These are phyloP conservation scores for Diabrotica undecimpunctata DNA, from an alignment of 1,140 invertebrate genomes.

Conservation along the genomic window DNA sequence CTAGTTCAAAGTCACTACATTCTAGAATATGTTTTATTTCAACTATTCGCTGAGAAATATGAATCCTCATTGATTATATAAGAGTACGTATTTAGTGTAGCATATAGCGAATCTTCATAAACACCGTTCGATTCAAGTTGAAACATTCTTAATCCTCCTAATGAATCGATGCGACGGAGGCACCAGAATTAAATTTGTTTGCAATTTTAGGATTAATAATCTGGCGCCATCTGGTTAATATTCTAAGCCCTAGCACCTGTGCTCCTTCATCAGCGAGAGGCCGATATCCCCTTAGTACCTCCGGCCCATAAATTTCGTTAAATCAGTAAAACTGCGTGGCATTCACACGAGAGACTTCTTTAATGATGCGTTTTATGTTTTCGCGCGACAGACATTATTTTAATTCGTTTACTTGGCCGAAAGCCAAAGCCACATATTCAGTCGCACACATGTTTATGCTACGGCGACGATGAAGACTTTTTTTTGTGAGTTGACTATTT, in stretches of 20 bases:
- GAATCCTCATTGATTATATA: too few species aligned
- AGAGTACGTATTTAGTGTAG: too few species aligned
- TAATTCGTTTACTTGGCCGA: conserved; percentile 45
- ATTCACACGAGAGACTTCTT: conserved; percentile 45
- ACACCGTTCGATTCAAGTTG: too few species aligned
- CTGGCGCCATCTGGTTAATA: conserved; percentile 17
- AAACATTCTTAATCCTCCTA: too few species aligned
- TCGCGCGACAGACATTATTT: conserved; percentile 49
- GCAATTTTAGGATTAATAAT: conserved; percentile 14
- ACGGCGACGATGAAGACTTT: conserved; percentile 23
- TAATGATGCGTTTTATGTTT: conserved; percentile 49
- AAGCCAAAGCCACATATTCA: conserved; percentile 35
- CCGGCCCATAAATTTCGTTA: conserved; percentile 36
- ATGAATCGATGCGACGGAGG: too few species aligned
- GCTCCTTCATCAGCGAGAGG: background rate
- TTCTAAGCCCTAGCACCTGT: conserved; percentile 16
- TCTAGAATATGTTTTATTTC: too few species aligned
- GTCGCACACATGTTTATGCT: conserved; percentile 41
- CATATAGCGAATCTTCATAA: too few species aligned
- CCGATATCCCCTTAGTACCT: conserved; percentile 33
- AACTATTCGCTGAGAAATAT: too few species aligned
- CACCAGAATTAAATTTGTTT: background rate
- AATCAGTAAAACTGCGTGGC: conserved; percentile 40
- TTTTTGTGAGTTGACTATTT: conserved; percentile 18
- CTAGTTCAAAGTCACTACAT: too few species aligned